Evolutionary conservation across 2,888 invertebrate genomes (phyloP).

Genomic region (Rapana venosa): DNA sequence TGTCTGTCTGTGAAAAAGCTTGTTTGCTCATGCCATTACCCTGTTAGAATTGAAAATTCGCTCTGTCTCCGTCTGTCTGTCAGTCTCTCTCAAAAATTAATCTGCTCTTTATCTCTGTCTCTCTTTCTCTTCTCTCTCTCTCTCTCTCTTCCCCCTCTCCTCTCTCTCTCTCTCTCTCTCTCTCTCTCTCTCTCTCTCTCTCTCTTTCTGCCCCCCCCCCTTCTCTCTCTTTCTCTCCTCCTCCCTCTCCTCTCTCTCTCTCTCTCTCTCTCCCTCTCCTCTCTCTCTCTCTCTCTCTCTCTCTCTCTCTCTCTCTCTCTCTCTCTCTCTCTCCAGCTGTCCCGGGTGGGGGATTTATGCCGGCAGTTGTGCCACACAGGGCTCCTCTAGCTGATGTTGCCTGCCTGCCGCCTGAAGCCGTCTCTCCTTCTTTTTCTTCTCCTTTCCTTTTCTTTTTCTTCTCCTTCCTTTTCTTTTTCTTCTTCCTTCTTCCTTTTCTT

Average conservation of each 20-base stretch:
- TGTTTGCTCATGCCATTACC: too few relatives aligned
- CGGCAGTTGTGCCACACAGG: too few relatives aligned
- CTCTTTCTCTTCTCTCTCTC: background rate
- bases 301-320: background rate
- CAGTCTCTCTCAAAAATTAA: too few relatives aligned
- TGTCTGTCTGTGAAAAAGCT: too few relatives aligned
- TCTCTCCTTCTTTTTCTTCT: background rate
- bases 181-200: conserved; percentile 16
- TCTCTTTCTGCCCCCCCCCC: background rate
- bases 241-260: conserved; percentile 1
- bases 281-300: background rate
- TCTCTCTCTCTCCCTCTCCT: conserved; percentile 29
- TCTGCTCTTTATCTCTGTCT: background rate
- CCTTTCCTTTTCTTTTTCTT: background rate
- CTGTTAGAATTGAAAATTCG: too few relatives aligned
- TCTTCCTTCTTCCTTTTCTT: background rate
- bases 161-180: conserved; percentile 9
- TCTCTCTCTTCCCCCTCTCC: background rate
- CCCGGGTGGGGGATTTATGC: too few relatives aligned
- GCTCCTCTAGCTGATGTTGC: too few relatives aligned
- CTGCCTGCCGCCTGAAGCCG: too few relatives aligned
- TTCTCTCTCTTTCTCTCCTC: conserved; percentile 3
- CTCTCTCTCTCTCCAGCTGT: too few relatives aligned
- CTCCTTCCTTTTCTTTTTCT: background rate
- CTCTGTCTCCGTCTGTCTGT: background rate